Evolutionary conservation across 2,797 vertebrate genomes (phyloP).

Genomic region (Odontamblyopus rebecca): DNA sequence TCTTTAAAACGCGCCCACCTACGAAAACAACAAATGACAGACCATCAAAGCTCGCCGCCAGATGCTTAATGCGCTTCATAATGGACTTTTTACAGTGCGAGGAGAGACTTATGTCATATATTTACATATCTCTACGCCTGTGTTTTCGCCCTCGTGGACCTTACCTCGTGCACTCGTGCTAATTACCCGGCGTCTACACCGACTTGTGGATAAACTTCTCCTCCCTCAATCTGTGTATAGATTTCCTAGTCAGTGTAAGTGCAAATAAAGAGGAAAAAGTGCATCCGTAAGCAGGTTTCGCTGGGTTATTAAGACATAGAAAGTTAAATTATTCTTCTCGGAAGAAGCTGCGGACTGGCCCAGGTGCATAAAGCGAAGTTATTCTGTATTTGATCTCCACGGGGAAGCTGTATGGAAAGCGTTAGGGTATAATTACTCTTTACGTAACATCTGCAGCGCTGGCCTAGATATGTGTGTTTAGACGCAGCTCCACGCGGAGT

Average conservation of each 20-base stretch:
- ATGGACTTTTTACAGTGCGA: slow-evolving; percentile 40
- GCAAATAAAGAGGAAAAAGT: slow-evolving; percentile 26
- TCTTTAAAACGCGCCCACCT: slow-evolving; percentile 26
- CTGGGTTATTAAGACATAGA: slow-evolving; percentile 22
- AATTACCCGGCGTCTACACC: slow-evolving; percentile 40
- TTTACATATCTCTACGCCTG: slow-evolving; percentile 31
- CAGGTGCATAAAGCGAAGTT: slow-evolving; percentile 1
- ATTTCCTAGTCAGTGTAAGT: slow-evolving; percentile 22
- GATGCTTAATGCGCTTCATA: slow-evolving; percentile 41
- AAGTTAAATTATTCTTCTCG: slow-evolving; percentile 23
- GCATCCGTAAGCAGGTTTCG: slow-evolving; percentile 34
- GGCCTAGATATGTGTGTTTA: not conserved
- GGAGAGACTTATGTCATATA: slow-evolving; percentile 38
- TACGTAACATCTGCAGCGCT: not conserved
- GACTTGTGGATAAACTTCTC: slow-evolving; percentile 39
- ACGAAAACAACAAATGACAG: slow-evolving; percentile 51
- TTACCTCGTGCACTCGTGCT: slow-evolving; percentile 28
- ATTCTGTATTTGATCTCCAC: slow-evolving; percentile 13
- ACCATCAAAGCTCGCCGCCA: slow-evolving; percentile 49
- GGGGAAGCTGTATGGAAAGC: slow-evolving; percentile 4
- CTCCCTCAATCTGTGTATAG: slow-evolving; percentile 17
- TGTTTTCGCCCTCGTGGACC: slow-evolving; percentile 9
- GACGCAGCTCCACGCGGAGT: not conserved
- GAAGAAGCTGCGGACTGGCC: not conserved
- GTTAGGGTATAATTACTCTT: not conserved